Evolutionary conservation across 2,113 vertebrate species (phyloP).

Genomic region (Aphyosemion australe): DNA sequence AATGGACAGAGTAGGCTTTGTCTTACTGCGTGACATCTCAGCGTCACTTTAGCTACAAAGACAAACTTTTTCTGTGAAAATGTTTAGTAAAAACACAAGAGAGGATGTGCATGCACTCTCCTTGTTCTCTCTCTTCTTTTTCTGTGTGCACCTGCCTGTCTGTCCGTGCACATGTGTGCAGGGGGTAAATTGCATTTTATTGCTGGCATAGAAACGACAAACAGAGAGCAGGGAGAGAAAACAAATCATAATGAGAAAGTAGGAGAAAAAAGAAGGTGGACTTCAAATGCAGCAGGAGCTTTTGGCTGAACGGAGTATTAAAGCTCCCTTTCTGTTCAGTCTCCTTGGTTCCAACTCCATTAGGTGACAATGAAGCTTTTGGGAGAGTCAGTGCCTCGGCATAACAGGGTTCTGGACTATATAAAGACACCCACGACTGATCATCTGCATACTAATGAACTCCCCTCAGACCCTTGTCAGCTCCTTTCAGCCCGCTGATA

Average conservation of each 20-base stretch:
- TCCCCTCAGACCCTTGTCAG: constrained; percentile 54
- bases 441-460: constrained; percentile 75
- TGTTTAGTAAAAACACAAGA: background rate
- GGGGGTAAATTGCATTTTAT: constrained; percentile 51
- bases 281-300: constrained; percentile 66
- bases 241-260: constrained; percentile 15
- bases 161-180: constrained; percentile 29
- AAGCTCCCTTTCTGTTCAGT: constrained; percentile 55
- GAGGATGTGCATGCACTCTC: background rate
- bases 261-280: constrained; percentile 31
- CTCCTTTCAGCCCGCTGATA: constrained; percentile 36
- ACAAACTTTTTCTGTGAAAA: constrained; percentile 1
- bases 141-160: constrained; percentile 5
- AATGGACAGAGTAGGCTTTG: constrained; percentile 16
- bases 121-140: background rate
- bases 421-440: constrained; percentile 57
- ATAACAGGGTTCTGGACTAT: constrained; percentile 52
- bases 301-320: constrained; percentile 57
- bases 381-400: constrained; percentile 59
- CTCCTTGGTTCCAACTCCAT: constrained; percentile 72
- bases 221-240: constrained; percentile 35
- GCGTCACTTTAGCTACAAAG: constrained; percentile 4
- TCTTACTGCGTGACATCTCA: constrained; percentile 24
- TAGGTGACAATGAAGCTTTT: constrained; percentile 72
- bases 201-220: constrained; percentile 43